A percentile compares a stretch with the other conserved stretches of the same genome.
Conservation (phyloP, 2,888 invertebrate genomes). For the Drosophila basisetae region DNA sequence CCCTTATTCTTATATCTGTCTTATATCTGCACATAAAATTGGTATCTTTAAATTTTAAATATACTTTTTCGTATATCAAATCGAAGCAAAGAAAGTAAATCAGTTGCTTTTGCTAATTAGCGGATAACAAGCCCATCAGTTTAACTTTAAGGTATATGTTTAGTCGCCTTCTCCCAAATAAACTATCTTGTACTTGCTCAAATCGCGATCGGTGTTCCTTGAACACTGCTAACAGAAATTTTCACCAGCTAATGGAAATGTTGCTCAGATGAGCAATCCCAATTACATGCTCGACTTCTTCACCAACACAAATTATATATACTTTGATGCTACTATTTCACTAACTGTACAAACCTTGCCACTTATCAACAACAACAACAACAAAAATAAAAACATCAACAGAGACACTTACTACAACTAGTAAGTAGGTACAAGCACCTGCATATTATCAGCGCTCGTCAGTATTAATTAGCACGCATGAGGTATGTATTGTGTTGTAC, state of each 20-base stretch:
- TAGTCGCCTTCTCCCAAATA: neutral
- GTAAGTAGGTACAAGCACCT: constrained; percentile 31
- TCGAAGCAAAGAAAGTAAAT: neutral
- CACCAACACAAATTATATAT: constrained; percentile 11
- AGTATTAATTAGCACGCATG: constrained; percentile 49
- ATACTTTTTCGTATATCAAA: neutral
- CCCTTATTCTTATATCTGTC: neutral
- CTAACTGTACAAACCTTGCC: constrained; percentile 13
- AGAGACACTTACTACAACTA: constrained; percentile 30
- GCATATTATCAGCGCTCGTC: constrained; percentile 58
- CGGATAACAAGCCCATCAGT: neutral
- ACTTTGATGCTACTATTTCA: constrained; percentile 33
- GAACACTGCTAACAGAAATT: constrained; percentile 43
- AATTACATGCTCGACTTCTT: constrained; percentile 41
- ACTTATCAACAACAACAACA: constrained; percentile 23
- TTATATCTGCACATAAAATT: neutral
- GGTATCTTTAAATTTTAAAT: neutral
- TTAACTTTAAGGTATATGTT: neutral
- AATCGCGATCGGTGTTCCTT: constrained; percentile 19
- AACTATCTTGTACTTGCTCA: neutral
- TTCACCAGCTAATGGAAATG: constrained; percentile 54
- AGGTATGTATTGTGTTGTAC: constrained; percentile 18
- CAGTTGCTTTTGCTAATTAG: neutral
- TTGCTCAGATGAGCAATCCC: constrained; percentile 45
- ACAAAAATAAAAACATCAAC: neutral